Base-by-base conservation (phyloP, 2,888 invertebrate species). In the Machimus rusticus region DNA sequence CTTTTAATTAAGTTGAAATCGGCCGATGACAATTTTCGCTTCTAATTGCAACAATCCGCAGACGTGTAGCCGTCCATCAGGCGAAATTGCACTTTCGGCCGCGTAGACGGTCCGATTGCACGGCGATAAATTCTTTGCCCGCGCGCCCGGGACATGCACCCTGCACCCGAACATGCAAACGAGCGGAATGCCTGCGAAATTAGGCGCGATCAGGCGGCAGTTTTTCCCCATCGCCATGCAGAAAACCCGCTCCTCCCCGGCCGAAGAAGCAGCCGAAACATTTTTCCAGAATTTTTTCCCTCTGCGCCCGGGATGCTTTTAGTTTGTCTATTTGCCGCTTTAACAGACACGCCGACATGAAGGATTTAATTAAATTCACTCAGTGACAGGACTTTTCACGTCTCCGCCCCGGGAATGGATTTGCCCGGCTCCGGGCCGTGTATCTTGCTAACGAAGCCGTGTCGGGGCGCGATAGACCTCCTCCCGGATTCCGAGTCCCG, bases 321-420 rank as follows among this genome's bases (percentile, higher is more conserved):
- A 84, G 84, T 84, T 84, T 84, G 74, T 84, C 84, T 74, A 84
- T 84, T 84, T 74, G 37, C 19, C 66, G 74, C 74, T 92, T 91
- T 91, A 92, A 92, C 92, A 92, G 92, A 92, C 92, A 92, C 91
- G 91, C 92, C 92, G 92, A 92, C 92, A 92, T 92, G 91, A 92
- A 92, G 92, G 92, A 92, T 92, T 92, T 92, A 92, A 92, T 92
- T 92, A 92, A 92, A 92, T 92, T 92, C 91, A 92, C 92, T 91
- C 91, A 91, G 90, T 92, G 92, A 92, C 92, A 92, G 90, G 91
- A 87, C 82, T 76, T 84, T 87, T 84, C 82, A 74, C 57, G 34
- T 16, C 39, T 66, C 16, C 34, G 55, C n/a, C 19, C 37, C 51
- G 23, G 12, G 19, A 31, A 12, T 87, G 66, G 77, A 57, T 77